phyloP scores from a whole-genome alignment of 2,113 vertebrate genomes.

The Orthochromis indermauri region DNA sequence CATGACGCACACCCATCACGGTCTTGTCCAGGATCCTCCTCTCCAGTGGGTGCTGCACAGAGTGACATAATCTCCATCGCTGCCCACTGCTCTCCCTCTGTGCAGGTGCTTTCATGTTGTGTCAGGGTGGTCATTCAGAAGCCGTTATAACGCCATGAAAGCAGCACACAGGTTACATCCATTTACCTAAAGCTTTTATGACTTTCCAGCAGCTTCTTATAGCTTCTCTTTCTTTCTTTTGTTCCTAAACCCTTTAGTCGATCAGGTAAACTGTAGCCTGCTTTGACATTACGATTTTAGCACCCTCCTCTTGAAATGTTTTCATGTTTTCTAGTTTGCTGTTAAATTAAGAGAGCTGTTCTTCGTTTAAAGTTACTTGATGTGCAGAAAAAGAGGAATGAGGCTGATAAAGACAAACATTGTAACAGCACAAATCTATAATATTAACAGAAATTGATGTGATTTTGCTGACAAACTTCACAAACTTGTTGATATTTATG shows the following conservation, averaged over 20 bases:
- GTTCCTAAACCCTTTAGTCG: background rate
- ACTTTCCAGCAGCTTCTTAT: background rate
- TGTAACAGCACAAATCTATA: background rate
- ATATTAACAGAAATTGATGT: background rate
- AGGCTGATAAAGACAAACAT: background rate
- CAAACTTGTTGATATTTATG: background rate
- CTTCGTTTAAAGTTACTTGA: background rate
- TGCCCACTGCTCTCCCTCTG: constrained; percentile 32
- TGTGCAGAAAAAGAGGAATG: background rate
- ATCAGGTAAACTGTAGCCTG: background rate
- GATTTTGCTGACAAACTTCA: background rate
- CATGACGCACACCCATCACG: constrained; percentile 36
- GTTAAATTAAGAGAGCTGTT: background rate
- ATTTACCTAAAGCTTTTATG: background rate
- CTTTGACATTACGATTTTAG: background rate
- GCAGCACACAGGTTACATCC: background rate
- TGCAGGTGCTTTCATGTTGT: constrained; percentile 13
- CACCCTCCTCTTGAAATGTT: background rate
- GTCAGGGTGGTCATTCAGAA: background rate
- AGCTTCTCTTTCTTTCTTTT: background rate
- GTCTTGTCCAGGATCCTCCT: constrained; percentile 37
- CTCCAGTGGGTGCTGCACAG: constrained; percentile 37
- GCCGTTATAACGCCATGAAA: background rate
- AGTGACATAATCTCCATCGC: constrained; percentile 47
- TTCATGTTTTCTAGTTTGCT: background rate